phyloP scores from a whole-genome alignment of 2,113 vertebrate genomes.

The Buteo buteo region DNA sequence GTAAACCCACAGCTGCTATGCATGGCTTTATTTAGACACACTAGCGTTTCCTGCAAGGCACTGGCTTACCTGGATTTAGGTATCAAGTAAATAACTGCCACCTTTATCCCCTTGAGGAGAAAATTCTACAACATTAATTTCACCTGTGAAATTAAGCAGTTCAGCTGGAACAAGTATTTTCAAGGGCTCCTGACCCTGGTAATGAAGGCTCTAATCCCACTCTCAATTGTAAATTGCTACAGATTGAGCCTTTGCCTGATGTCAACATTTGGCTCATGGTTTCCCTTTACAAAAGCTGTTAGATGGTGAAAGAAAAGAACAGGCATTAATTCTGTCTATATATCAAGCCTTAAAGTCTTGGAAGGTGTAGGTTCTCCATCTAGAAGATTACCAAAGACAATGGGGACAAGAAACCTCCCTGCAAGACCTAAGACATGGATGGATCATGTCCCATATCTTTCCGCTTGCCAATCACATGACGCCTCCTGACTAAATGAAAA shows the following conservation, averaged over 20 bases:
- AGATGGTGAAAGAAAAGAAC: neutral
- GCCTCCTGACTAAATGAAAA: constrained; percentile 34
- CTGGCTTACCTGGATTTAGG: neutral
- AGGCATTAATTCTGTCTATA: neutral
- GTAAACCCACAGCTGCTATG: rapidly evolving
- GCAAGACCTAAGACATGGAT: neutral
- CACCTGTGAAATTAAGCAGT: neutral
- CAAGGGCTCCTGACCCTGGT: neutral
- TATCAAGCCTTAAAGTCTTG: neutral
- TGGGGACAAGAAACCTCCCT: neutral
- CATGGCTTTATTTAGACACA: neutral
- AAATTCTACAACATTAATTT: neutral
- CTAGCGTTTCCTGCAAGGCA: neutral
- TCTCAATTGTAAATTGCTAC: neutral
- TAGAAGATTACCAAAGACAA: neutral
- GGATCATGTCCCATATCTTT: neutral
- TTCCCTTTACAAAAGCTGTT: neutral
- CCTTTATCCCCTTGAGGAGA: neutral
- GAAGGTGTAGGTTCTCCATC: neutral
- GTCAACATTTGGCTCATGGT: neutral
- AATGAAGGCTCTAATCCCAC: neutral
- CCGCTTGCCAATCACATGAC: neutral
- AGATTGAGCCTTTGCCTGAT: neutral
- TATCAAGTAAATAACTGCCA: neutral
- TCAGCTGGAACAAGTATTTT: neutral